Conservation (phyloP, 2,113 vertebrate genomes). For the Fregetta grallaria region DNA sequence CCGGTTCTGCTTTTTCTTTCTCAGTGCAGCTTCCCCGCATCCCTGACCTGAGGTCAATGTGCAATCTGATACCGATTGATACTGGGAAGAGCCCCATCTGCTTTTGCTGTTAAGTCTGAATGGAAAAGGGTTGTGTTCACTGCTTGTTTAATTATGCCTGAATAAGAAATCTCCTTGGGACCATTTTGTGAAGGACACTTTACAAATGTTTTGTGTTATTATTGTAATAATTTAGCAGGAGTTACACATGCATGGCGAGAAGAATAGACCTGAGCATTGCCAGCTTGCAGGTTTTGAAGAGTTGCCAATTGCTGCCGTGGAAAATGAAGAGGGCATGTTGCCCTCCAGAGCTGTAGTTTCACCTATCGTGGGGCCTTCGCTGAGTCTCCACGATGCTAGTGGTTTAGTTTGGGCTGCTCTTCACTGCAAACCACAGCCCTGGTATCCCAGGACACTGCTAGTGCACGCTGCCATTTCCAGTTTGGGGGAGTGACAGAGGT, state of each 20-base stretch:
- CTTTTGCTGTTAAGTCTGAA: neutral
- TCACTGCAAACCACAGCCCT: neutral
- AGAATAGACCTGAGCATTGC: neutral
- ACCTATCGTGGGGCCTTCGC: fast-evolving
- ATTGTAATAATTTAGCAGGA: neutral
- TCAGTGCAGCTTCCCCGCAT: neutral
- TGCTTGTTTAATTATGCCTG: slow-evolving; percentile 10
- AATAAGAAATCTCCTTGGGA: neutral
- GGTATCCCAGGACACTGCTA: neutral
- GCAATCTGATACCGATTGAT: fast-evolving
- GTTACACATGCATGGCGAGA: neutral
- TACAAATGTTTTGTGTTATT: slow-evolving; percentile 10
- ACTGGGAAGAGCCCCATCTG: neutral
- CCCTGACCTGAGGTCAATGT: neutral
- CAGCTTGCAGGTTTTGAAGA: neutral
- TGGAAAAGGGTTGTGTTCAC: neutral
- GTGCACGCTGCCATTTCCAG: neutral
- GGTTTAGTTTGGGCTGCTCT: neutral
- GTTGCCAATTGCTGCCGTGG: neutral
- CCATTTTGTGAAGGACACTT: slow-evolving; percentile 1
- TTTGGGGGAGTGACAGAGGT: neutral
- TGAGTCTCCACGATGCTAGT: fast-evolving
- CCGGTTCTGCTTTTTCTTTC: neutral
- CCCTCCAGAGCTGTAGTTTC: neutral
- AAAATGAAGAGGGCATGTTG: neutral